Base-by-base conservation (phyloP, 1,140 invertebrate genomes). In the Coelopa frigida region DNA sequence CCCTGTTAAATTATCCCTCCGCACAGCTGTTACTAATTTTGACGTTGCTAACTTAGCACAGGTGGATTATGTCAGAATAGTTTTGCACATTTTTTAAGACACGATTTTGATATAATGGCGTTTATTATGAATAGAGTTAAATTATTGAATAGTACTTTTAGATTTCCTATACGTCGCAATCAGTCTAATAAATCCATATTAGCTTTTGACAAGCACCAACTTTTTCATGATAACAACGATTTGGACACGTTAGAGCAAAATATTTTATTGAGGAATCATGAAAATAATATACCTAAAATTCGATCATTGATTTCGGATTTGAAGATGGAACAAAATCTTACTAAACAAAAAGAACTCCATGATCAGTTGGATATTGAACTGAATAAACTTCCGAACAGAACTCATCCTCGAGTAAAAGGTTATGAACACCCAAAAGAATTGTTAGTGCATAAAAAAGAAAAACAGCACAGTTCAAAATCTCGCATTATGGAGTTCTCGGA, bases 381-480 rank as follows among this genome's bases (percentile, higher is more conserved):
- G 21, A 61, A 70, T 31, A 79, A 75, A 62, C 79, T 93, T 49
- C 89, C 89, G 26, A 93, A 93, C 67, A 69, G 61, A 49, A 85
- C 83, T 14, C 82, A 89, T 72, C 81, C 85, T 14, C 56, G 63
- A 8, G 70, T 87, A 3, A 52, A 68, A 26, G 48, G 72, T 5
- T 81, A 82, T 58, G 71, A 71, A 7, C 70, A 76, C 23, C 79
- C 85, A 8, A 68, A 70, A 46, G 52, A 83, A 50, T 37, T 90
- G 10, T 75, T 73, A 52, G 58, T 72, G 53, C 71, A 82, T 31
- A 27, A 68, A 7, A 75, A 75, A 55, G 72, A 59, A 57, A 57
- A 70, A 32, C 81, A 78, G 68, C 14, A 10, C 14, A 24, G 32
- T 20, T 8, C 56, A 77, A 59, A 56, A 72, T 72, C 77, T n/a